A percentile compares a stretch with the other conserved stretches of the same genome.
Evolutionary conservation across 2,113 vertebrate species (phyloP).

Genomic region (Zingel zingel): DNA sequence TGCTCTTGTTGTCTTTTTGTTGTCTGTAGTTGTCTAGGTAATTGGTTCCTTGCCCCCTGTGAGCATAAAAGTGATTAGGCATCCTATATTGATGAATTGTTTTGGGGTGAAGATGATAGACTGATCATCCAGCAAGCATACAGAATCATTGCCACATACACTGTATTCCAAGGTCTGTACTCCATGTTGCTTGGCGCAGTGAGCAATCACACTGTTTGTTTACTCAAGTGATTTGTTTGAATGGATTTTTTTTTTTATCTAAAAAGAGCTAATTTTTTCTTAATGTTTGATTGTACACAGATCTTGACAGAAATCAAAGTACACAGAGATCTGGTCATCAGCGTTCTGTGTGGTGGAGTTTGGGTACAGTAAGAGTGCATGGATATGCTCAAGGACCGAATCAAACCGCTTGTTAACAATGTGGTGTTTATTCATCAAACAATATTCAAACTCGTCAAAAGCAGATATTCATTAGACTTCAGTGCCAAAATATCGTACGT

Average conservation of each 20-base stretch:
- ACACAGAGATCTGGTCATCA: conserved; percentile 43
- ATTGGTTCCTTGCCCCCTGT: conserved; percentile 17
- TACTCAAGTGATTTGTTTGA: conserved; percentile 70
- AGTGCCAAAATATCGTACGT: not conserved
- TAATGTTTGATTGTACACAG: conserved; percentile 55
- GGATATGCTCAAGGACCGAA: not conserved
- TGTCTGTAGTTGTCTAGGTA: conserved; percentile 47
- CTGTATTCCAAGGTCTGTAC: conserved; percentile 46
- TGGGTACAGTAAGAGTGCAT: conserved; percentile 21
- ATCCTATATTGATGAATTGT: conserved; percentile 25
- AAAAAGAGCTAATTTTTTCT: conserved; percentile 38
- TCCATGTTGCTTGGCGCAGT: conserved; percentile 43
- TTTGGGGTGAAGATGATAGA: conserved; percentile 3
- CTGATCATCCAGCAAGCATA: conserved; percentile 22
- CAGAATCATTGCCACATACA: conserved; percentile 31
- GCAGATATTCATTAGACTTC: not conserved
- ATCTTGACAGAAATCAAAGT: conserved; percentile 59
- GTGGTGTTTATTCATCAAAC: conserved; percentile 21
- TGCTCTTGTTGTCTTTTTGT: conserved; percentile 52
- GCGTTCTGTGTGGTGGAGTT: conserved; percentile 16
- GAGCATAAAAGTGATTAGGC: not conserved
- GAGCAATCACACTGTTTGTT: conserved; percentile 77
- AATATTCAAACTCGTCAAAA: not conserved
- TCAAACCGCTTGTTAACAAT: conserved; percentile 15
- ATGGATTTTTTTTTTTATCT: conserved; percentile 43